Evolutionary conservation across 2,113 vertebrate genomes (phyloP).

Genomic region (Choloepus hoffmanni): DNA sequence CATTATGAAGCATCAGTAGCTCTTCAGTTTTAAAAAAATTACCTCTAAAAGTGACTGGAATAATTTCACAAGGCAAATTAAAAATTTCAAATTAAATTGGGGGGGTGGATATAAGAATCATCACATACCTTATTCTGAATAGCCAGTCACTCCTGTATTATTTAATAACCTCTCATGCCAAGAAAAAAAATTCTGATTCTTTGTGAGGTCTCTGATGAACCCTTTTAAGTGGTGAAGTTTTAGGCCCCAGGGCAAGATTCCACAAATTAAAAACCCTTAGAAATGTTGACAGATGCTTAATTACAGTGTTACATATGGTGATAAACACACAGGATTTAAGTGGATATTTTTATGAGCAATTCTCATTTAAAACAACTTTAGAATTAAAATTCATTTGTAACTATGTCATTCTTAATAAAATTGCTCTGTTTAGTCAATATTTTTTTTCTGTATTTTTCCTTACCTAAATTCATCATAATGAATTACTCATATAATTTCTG

Average conservation of each 20-base stretch:
- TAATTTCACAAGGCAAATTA: not conserved
- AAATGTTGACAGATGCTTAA: constrained; percentile 28
- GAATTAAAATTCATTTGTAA: constrained; percentile 22
- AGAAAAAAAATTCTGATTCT: not conserved
- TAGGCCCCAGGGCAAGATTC: constrained; percentile 37
- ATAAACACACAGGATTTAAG: not conserved
- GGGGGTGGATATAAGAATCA: not conserved
- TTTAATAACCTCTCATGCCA: not conserved
- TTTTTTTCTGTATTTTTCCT: not conserved
- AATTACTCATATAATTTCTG: constrained; percentile 4
- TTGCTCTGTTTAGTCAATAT: not conserved
- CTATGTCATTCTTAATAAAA: constrained; percentile 41
- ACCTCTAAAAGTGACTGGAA: not conserved
- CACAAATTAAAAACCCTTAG: constrained; percentile 30
- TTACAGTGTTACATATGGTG: not conserved
- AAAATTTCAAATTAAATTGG: constrained; percentile 48
- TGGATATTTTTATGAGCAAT: constrained; percentile 55
- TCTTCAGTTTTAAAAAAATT: constrained; percentile 35
- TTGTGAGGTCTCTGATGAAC: constrained; percentile 44
- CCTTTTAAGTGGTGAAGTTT: constrained; percentile 34
- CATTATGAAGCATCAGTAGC: not conserved
- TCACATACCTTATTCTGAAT: not conserved
- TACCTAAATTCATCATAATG: not conserved
- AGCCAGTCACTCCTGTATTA: not conserved
- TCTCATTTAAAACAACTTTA: not conserved